phyloP scores from a whole-genome alignment of 2,113 vertebrate genomes.

The Sebastes fasciatus region DNA sequence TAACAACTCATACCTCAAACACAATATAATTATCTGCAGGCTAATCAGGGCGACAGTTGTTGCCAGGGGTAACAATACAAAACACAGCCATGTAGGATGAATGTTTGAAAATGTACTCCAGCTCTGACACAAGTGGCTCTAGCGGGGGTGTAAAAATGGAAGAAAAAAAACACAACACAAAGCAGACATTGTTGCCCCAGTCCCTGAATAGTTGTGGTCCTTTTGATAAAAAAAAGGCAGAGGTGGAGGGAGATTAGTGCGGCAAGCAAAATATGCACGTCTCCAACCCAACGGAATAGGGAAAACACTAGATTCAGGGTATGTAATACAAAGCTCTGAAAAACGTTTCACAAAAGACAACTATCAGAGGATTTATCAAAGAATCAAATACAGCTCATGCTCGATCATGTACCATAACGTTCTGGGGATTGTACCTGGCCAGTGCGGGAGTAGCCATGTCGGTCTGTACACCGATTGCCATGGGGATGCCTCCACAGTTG shows the following conservation, averaged over 20 bases:
- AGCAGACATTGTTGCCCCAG: neutral
- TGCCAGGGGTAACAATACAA: neutral
- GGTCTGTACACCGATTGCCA: slow-evolving; percentile 90
- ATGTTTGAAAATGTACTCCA: neutral
- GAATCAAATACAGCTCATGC: neutral
- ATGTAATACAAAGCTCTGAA: neutral
- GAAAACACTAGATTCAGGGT: neutral
- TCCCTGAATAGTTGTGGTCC: neutral
- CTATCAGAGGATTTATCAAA: neutral
- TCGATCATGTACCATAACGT: neutral
- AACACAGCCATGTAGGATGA: neutral
- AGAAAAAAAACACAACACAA: neutral
- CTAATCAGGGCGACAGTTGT: neutral
- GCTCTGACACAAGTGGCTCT: slow-evolving; percentile 6
- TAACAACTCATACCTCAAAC: neutral
- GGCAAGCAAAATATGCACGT: neutral
- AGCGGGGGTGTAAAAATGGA: neutral
- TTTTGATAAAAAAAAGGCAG: slow-evolving; percentile 7
- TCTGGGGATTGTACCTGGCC: slow-evolving; percentile 82
- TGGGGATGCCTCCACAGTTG: slow-evolving; percentile 87
- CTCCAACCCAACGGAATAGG: neutral
- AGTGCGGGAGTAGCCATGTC: slow-evolving; percentile 92
- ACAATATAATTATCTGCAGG: neutral
- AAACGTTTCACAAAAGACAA: neutral
- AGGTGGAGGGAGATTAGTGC: neutral